phyloP scores from a whole-genome alignment of 1,140 invertebrate species.

The Diorhabda sublineata region DNA sequence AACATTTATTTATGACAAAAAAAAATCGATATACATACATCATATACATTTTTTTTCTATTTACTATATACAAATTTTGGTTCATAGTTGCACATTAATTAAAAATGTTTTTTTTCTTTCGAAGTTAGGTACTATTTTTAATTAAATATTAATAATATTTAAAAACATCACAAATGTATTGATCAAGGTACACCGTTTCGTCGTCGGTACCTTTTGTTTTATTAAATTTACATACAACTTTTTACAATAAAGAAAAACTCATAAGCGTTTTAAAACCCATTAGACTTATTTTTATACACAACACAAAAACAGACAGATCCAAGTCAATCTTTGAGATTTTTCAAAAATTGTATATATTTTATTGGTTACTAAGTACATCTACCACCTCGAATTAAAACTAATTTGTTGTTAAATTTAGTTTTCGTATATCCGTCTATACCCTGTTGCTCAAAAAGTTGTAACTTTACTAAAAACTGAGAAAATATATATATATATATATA shows the following conservation, averaged over 20 bases:
- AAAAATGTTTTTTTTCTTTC: conserved; percentile 23
- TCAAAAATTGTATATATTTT: neutral
- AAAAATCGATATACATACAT: conserved; percentile 31
- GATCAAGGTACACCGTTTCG: conserved; percentile 6
- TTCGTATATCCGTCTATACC: no score
- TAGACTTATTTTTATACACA: neutral
- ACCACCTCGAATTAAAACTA: no score
- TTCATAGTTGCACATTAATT: conserved; percentile 32
- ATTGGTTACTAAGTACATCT: neutral
- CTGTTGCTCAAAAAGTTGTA: no score
- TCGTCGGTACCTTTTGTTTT: neutral
- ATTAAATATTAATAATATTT: conserved; percentile 29
- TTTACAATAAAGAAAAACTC: conserved; percentile 24
- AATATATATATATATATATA: no score
- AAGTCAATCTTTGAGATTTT: neutral
- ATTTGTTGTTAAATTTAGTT: no score
- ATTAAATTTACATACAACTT: conserved; percentile 20
- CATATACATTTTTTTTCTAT: conserved; percentile 27
- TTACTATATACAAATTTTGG: conserved; percentile 34
- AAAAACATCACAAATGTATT: conserved; percentile 31
- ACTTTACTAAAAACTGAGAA: no score
- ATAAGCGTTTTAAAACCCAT: conserved; percentile 9
- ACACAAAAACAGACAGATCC: conserved; percentile 6
- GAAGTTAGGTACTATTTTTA: conserved; percentile 26
- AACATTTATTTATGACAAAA: conserved; percentile 40